Conservation (phyloP, 2,113 vertebrate genomes). For the Furnarius figulus region DNA sequence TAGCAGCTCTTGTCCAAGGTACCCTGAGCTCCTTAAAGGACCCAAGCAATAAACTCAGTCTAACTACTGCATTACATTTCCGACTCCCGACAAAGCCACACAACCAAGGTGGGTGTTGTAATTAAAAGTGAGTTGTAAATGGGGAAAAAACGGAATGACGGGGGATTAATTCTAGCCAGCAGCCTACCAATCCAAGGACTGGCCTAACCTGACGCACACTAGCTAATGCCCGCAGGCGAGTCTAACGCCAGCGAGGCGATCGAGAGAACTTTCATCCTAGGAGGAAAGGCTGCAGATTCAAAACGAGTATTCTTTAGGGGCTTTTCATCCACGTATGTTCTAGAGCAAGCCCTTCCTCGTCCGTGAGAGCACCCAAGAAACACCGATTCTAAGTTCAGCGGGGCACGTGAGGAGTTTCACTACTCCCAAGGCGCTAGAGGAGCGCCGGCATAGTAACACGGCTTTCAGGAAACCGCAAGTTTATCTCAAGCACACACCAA, state of each 20-base stretch:
- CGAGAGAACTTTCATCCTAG: not conserved
- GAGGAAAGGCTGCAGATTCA: not conserved
- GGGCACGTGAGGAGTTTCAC: not conserved
- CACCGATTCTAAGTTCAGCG: not conserved
- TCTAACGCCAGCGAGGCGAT: not conserved
- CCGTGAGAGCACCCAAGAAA: not conserved
- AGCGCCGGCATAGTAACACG: not conserved
- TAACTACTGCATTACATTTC: not conserved
- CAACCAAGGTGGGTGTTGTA: not conserved
- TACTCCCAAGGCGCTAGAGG: not conserved
- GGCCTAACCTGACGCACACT: not conserved
- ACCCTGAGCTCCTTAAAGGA: not conserved
- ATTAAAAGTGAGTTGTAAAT: not conserved
- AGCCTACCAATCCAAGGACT: not conserved
- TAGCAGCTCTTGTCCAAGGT: slow-evolving; percentile 53
- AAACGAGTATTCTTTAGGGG: not conserved
- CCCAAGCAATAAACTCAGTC: not conserved
- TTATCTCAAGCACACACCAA: slow-evolving; percentile 37
- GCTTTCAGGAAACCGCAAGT: slow-evolving; percentile 66
- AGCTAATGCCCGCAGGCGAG: not conserved
- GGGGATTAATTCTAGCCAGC: not conserved
- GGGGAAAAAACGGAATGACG: accelerated
- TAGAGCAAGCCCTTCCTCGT: not conserved
- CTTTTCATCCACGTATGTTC: not conserved
- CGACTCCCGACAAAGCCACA: too few species aligned